Evolutionary conservation across 2,797 vertebrate species (phyloP).

Genomic region (Falco peregrinus): DNA sequence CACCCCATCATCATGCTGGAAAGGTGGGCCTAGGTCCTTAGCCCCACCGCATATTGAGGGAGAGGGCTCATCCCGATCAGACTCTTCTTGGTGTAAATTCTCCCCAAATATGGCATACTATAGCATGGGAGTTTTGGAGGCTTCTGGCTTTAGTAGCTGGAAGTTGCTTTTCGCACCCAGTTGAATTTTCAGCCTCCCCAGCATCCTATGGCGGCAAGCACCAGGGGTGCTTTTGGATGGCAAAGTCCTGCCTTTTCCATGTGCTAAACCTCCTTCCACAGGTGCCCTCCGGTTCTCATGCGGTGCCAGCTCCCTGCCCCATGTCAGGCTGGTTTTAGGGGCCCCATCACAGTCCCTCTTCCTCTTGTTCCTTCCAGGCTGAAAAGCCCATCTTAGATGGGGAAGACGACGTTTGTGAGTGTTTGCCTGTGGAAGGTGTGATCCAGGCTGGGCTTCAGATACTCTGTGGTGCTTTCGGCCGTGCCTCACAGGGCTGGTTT

Average conservation of each 20-base stretch:
- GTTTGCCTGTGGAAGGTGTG: not conserved
- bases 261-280: not conserved
- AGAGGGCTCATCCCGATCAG: not conserved
- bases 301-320: not conserved
- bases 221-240: not conserved
- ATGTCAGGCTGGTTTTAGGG: not conserved
- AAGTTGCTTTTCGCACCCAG: not conserved
- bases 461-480: accelerated
- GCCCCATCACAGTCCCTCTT: accelerated
- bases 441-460: not conserved
- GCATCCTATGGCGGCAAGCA: not conserved
- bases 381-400: not conserved
- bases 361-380: not conserved
- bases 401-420: not conserved
- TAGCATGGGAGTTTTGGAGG: not conserved
- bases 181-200: not conserved
- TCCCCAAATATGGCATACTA: not conserved
- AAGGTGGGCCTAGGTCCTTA: not conserved
- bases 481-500: not conserved
- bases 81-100: not conserved
- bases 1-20: accelerated
- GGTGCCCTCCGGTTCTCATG: not conserved
- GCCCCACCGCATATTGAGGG: not conserved
- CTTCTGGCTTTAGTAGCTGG: not conserved
- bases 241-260: not conserved